Conservation (phyloP, 2,888 invertebrate species). For the Stenchaetothrips biformis region DNA sequence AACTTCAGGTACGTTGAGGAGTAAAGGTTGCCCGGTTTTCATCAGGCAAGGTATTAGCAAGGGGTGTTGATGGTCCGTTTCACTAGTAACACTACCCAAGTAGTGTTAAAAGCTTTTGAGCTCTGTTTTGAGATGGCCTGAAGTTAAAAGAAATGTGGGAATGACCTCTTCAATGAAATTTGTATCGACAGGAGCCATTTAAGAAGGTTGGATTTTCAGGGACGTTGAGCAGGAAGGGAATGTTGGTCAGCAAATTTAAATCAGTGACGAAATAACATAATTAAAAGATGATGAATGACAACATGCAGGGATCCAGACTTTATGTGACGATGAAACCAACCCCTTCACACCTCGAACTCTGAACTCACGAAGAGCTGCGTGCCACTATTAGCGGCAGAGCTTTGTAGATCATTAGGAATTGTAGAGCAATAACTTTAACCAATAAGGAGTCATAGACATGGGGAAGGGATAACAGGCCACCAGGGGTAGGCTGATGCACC, state of each 20-base stretch:
- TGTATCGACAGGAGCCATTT: constrained; percentile 89
- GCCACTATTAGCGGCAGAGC: constrained; percentile 95
- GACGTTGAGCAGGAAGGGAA: constrained; percentile 95
- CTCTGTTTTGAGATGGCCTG: constrained; percentile 82
- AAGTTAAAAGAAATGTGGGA: constrained; percentile 93
- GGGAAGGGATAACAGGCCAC: constrained; percentile 96
- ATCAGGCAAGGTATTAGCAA: constrained; percentile 75
- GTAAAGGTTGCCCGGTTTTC: constrained; percentile 78
- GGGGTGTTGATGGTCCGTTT: constrained; percentile 94
- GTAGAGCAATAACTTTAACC: constrained; percentile 95
- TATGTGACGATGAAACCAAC: constrained; percentile 39
- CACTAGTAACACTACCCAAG: constrained; percentile 85
- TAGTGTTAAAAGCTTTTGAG: constrained; percentile 92
- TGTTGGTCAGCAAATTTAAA: constrained; percentile 69
- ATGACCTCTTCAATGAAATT: constrained; percentile 99
- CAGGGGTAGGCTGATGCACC: constrained; percentile 95
- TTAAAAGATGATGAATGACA: neutral
- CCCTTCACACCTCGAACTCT: constrained; percentile 95
- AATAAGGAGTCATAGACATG: constrained; percentile 97
- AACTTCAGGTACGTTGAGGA: constrained; percentile 76
- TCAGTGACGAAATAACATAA: constrained; percentile 17
- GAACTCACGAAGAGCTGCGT: constrained; percentile 90
- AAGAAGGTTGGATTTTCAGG: constrained; percentile 94
- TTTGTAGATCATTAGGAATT: constrained; percentile 82
- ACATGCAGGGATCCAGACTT: neutral